phyloP scores from a whole-genome alignment of 2,888 invertebrate species.

The Pyrochroa serraticornis region DNA sequence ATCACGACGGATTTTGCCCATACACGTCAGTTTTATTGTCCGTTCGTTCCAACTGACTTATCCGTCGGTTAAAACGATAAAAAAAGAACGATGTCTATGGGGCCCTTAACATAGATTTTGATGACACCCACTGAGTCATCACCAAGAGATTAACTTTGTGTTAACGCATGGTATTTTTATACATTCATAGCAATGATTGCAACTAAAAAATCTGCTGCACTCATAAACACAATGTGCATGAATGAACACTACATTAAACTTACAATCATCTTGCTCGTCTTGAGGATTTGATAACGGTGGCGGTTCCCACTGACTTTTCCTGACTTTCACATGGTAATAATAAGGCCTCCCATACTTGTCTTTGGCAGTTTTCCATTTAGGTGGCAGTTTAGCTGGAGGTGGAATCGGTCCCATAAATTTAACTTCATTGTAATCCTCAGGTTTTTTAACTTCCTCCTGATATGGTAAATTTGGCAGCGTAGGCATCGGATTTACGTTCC shows the following conservation, averaged over 20 bases:
- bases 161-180: no score
- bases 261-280: conserved; percentile 43
- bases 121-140: no score
- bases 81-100: no score
- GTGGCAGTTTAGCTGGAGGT: conserved; percentile 72
- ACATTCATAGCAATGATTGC: no score
- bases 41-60: no score
- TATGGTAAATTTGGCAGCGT: conserved; percentile 46
- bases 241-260: conserved; percentile 12
- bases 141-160: no score
- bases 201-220: no score
- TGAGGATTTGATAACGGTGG: conserved; percentile 54
- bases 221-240: no score
- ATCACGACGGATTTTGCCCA: no score
- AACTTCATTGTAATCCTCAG: conserved; percentile 46
- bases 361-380: conserved; percentile 85
- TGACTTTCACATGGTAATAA: conserved; percentile 85
- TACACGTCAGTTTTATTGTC: no score
- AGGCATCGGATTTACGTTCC: conserved; percentile 22
- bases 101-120: no score
- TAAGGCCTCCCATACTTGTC: conserved; percentile 85
- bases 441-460: conserved; percentile 35
- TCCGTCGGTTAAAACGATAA: no score
- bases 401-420: conserved; percentile 57
- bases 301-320: conserved; percentile 82